Percentiles rank a stretch among this genome's conserved stretches.
These are phyloP conservation scores for Drosophila kanekoi DNA, from an alignment of 2,888 invertebrate species.

Conservation along the genomic window DNA sequence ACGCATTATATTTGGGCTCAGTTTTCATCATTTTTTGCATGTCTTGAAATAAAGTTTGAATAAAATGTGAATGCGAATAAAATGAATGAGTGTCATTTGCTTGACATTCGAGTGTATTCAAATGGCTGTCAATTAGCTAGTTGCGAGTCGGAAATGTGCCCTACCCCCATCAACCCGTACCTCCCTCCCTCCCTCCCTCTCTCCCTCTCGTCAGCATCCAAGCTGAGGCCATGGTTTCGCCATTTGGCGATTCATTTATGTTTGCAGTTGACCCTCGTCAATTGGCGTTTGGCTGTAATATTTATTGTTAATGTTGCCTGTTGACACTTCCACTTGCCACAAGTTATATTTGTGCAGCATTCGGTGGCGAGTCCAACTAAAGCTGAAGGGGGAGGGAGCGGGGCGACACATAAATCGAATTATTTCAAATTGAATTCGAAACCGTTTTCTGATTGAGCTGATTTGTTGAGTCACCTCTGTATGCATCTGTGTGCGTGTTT, in stretches of 20 bases:
- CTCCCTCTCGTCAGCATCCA: no score
- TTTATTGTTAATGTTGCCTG: conserved; percentile 18
- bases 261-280: conserved; percentile 53
- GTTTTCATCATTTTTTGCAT: conserved; percentile 54
- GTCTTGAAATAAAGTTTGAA: conserved; percentile 11
- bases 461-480: conserved; percentile 45
- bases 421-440: conserved; percentile 35
- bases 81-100: conserved; percentile 10
- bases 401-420: conserved; percentile 43
- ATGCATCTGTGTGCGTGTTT: conserved; percentile 12
- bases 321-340: conserved; percentile 21
- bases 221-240: neutral
- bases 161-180: conserved; percentile 1
- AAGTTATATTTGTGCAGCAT: conserved; percentile 45
- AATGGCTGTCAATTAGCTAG: conserved; percentile 56
- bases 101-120: conserved; percentile 21
- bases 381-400: neutral
- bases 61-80: conserved; percentile 26
- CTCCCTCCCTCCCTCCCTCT: no score
- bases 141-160: conserved; percentile 24
- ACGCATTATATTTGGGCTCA: conserved; percentile 48
- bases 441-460: conserved; percentile 24
- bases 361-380: conserved; percentile 20
- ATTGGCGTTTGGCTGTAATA: conserved; percentile 18
- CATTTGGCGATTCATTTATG: conserved; percentile 40